Conservation (phyloP, 2,888 invertebrate species). For the Drosophila vallismaia region DNA sequence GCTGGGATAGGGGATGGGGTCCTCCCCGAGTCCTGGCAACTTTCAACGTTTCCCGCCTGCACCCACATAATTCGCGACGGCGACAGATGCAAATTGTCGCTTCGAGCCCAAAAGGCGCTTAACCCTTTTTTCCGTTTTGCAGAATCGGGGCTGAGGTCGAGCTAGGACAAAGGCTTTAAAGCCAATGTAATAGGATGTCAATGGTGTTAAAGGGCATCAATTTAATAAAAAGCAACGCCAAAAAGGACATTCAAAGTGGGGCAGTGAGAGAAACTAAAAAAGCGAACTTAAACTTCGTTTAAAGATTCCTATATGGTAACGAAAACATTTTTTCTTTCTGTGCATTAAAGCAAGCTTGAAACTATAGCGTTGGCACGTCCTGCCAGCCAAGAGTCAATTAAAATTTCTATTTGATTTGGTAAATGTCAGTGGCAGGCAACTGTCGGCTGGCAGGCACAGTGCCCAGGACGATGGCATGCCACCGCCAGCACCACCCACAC, state of each 20-base stretch:
- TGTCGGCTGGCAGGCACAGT: slow-evolving; percentile 1
- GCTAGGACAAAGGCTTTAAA: slow-evolving; percentile 29
- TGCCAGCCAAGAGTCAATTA: slow-evolving; percentile 71
- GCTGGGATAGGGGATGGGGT: background rate
- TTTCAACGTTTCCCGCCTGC: slow-evolving; percentile 52
- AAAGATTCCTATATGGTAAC: too few species aligned
- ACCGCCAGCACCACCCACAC: background rate
- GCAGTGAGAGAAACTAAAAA: background rate
- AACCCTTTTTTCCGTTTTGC: slow-evolving; percentile 63
- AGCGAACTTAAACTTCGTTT: background rate
- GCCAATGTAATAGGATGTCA: slow-evolving; percentile 17
- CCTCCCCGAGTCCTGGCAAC: slow-evolving; percentile 15
- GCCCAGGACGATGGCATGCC: slow-evolving; percentile 6
- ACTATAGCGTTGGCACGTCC: slow-evolving; percentile 54
- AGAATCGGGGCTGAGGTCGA: slow-evolving; percentile 8
- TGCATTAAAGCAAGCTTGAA: slow-evolving; percentile 1
- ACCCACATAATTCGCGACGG: slow-evolving; percentile 69
- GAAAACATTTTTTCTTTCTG: background rate
- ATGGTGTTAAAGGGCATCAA: slow-evolving; percentile 1
- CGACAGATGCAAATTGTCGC: slow-evolving; percentile 67
- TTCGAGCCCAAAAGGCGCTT: slow-evolving; percentile 72
- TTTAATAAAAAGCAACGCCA: background rate
- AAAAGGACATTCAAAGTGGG: background rate
- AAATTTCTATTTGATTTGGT: slow-evolving; percentile 79
- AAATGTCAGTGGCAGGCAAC: slow-evolving; percentile 65